phyloP scores from a whole-genome alignment of 2,797 vertebrate genomes.

The Podarcis lilfordi region DNA sequence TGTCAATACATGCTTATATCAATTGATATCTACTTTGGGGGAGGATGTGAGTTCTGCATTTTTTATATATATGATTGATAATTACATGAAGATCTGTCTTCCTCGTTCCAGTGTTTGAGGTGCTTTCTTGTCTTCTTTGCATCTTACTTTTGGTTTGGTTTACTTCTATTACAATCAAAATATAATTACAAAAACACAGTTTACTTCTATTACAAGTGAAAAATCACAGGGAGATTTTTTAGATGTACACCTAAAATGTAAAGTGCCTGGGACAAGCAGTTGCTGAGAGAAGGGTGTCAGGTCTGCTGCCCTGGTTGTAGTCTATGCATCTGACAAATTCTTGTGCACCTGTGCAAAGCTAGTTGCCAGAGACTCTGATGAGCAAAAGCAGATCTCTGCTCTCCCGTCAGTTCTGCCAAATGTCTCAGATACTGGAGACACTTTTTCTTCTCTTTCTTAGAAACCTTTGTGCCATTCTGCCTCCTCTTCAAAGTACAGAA shows the following conservation, averaged over 20 bases:
- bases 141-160: not conserved
- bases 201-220: not conserved
- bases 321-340: too few relatives aligned
- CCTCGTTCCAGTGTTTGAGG: not conserved
- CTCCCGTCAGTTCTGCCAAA: not conserved
- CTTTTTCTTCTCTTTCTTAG: not conserved
- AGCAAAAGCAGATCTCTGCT: not conserved
- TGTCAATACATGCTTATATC: too few relatives aligned
- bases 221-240: too few relatives aligned
- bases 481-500: conserved; percentile 35
- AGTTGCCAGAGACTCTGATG: not conserved
- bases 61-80: not conserved
- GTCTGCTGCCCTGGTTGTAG: too few relatives aligned
- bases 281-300: too few relatives aligned
- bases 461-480: not conserved
- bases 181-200: too few relatives aligned
- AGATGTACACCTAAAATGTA: too few relatives aligned
- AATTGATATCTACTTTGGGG: too few relatives aligned
- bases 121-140: not conserved
- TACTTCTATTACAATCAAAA: not conserved
- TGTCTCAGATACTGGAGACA: not conserved
- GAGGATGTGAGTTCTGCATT: too few relatives aligned
- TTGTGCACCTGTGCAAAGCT: not conserved
- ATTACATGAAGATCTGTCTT: not conserved
- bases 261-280: too few relatives aligned